These are phyloP conservation scores for Chiloscyllium punctatum DNA, from an alignment of 2,797 vertebrate species.

Conservation along the genomic window DNA sequence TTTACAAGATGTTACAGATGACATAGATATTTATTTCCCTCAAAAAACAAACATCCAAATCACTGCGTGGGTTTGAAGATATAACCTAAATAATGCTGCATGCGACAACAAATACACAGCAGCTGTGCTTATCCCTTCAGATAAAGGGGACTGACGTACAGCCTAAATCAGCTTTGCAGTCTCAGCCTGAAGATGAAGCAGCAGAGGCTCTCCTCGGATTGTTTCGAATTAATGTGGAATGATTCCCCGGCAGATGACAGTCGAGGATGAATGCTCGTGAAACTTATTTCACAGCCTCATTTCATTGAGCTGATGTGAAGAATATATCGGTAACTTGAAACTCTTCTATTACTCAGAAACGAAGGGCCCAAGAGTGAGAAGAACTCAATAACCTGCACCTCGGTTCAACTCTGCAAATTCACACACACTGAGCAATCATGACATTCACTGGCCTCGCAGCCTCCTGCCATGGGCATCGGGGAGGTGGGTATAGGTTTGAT, in stretches of 20 bases:
- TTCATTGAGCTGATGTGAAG: neutral
- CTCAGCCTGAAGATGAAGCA: neutral
- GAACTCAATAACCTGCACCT: neutral
- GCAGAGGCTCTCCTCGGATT: neutral
- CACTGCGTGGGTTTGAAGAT: neutral
- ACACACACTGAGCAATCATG: neutral
- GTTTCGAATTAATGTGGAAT: neutral
- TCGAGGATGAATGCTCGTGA: neutral
- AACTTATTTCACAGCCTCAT: neutral
- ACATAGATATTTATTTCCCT: neutral
- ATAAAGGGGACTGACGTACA: neutral
- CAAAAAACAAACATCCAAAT: neutral
- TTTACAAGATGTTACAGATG: neutral
- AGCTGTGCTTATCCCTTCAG: neutral
- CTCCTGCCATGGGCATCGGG: neutral
- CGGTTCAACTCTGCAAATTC: too few species aligned
- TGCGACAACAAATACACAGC: neutral
- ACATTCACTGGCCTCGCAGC: neutral
- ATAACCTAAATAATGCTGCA: neutral
- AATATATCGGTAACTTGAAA: neutral
- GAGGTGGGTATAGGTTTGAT: neutral
- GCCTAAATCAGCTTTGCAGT: conserved; percentile 48
- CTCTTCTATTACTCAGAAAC: neutral
- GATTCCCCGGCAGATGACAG: neutral
- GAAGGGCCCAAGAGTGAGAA: neutral